Evolutionary conservation across 2,888 invertebrate species (phyloP), one percentile per base, ranked within the genome.

Genomic region (Parnassius mnemosyne): DNA sequence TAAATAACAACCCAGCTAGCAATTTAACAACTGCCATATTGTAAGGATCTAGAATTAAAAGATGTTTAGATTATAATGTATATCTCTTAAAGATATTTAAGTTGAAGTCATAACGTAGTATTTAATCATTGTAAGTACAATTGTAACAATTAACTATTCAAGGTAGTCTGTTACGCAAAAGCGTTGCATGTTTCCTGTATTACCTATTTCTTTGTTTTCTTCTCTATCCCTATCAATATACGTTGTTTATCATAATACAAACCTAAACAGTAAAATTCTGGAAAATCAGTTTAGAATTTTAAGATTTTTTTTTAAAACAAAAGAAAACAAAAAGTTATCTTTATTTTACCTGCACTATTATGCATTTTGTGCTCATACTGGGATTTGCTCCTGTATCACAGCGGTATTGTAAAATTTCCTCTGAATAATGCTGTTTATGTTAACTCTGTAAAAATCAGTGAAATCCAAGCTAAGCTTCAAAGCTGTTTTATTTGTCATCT

Each of bases 11-110:
- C 87, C 84, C 87, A 87, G 90, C 90, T 91, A 91, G 88, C 89
- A 81, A 87, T 84, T 85, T 84, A 86, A 89, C 85, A 87, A 91
- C 91, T 90, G 91, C 91, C 91, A 91, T 91, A 91, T 84, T 85
- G 84, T 91, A 89, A 90, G 88, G 75, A 86, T 80, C 76, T 88
- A 88, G 83, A 73, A 79, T 71, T 84, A 82, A 81, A 77, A 77
- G 78, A 79, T 81, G 80, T 80, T 80, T 85, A 83, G 79, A 69
- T 76, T 71, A 68, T 69, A 67, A 66, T 64, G 49, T 63, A 59
- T 75, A 73, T 68, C 63, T 69, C 49, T 73, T 75, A 77, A 69
- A 68, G 65, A 67, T 87, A 81, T 78, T 81, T 88, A 89, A 88
- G 86, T 85, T 86, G 83, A 84, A 90, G 90, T 90, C 90, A 91